Conservation (phyloP, 2,888 invertebrate species). For the Mimumesa dahlbomi region DNA sequence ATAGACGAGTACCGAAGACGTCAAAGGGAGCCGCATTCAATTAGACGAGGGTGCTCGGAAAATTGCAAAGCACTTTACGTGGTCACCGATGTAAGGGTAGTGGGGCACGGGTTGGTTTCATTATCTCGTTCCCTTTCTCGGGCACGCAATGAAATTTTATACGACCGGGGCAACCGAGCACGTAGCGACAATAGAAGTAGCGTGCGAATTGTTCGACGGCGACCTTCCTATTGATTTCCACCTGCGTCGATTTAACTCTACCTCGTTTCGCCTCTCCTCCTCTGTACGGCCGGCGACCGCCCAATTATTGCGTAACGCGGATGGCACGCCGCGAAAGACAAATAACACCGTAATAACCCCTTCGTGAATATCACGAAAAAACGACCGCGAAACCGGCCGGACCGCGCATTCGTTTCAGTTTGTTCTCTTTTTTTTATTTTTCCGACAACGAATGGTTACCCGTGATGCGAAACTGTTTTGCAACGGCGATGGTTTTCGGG, state of each 20-base stretch:
- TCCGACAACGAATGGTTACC: background rate
- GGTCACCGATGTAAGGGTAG: conserved; percentile 9
- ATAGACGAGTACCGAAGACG: conserved; percentile 11
- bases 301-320: conserved; percentile 59
- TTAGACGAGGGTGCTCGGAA: conserved; percentile 40
- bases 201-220: conserved; percentile 57
- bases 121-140: conserved; percentile 33
- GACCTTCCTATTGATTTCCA: conserved; percentile 63
- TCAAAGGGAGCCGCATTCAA: conserved; percentile 36
- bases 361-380: conserved; percentile 18
- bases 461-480: background rate
- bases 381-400: background rate
- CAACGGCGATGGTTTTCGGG: background rate
- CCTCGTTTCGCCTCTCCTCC: conserved; percentile 20
- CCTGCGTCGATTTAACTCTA: conserved; percentile 61
- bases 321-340: conserved; percentile 24
- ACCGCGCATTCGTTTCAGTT: background rate
- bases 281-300: conserved; percentile 17
- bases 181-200: conserved; percentile 52
- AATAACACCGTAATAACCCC: conserved; percentile 54
- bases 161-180: conserved; percentile 33
- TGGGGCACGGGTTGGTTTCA: conserved; percentile 30
- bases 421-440: background rate
- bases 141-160: conserved; percentile 58
- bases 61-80: conserved; percentile 44